phyloP scores from a whole-genome alignment of 2,888 invertebrate species.

The Hirtodrosophila cameraria region DNA sequence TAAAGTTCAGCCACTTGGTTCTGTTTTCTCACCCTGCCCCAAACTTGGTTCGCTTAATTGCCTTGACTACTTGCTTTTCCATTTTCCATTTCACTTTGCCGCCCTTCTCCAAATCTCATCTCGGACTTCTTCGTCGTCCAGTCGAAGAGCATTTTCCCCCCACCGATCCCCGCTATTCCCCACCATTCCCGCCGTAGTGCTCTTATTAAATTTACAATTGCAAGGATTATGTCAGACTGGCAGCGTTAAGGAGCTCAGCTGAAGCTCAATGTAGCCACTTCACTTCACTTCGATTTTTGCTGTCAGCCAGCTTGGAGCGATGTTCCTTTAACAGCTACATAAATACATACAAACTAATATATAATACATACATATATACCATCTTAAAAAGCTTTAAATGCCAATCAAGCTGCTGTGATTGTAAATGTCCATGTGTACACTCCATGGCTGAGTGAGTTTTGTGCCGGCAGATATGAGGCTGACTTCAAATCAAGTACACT shows the following conservation, averaged over 20 bases:
- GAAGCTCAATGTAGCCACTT: constrained; percentile 72
- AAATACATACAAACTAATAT: too few species aligned
- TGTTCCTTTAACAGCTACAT: constrained; percentile 41
- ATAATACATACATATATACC: too few species aligned
- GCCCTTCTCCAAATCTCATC: constrained; percentile 13
- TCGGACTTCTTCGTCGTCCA: constrained; percentile 13
- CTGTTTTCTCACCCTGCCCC: not conserved
- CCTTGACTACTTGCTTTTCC: constrained; percentile 50
- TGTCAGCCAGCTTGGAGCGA: constrained; percentile 43
- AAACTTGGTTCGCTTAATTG: constrained; percentile 57
- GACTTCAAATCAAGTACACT: constrained; percentile 33
- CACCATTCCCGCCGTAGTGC: constrained; percentile 11
- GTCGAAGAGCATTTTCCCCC: constrained; percentile 4
- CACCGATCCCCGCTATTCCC: not conserved
- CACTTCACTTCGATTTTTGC: constrained; percentile 77
- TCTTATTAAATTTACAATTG: constrained; percentile 78
- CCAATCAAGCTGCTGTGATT: constrained; percentile 73
- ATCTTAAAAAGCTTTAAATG: constrained; percentile 77
- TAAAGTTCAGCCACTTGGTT: constrained; percentile 11
- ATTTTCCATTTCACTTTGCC: constrained; percentile 13
- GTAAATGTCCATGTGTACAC: constrained; percentile 24
- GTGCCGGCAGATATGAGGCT: constrained; percentile 26
- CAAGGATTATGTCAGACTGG: constrained; percentile 78
- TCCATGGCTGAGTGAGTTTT: not conserved
- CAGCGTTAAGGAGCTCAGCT: constrained; percentile 75